Evolutionary conservation across 2,113 vertebrate species (phyloP).

Genomic region (Empidonax alnorum): DNA sequence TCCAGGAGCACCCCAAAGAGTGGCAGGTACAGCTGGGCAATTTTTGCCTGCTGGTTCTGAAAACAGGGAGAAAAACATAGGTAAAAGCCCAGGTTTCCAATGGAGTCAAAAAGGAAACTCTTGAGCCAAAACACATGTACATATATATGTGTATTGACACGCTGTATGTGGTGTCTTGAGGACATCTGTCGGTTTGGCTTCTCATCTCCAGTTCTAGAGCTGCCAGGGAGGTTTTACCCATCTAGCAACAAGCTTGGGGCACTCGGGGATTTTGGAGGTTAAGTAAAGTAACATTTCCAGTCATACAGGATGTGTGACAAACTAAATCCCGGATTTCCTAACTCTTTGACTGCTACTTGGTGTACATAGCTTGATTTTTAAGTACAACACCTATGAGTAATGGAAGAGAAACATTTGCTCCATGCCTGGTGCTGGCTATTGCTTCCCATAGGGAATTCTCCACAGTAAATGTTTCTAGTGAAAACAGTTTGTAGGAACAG

Average conservation of each 20-base stretch:
- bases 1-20: conserved; percentile 90
- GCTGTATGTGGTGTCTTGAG: background rate
- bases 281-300: background rate
- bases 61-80: background rate
- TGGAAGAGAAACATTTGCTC: background rate
- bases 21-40: conserved; percentile 91
- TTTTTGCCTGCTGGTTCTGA: conserved; percentile 94
- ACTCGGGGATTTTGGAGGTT: background rate
- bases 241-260: background rate
- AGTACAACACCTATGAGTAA: background rate
- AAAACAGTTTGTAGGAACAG: background rate
- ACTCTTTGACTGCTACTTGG: background rate
- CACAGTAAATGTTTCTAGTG: background rate
- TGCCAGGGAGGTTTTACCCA: background rate
- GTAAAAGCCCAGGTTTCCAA: background rate
- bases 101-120: background rate
- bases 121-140: accelerated
- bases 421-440: background rate
- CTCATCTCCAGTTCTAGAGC: background rate
- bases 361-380: background rate
- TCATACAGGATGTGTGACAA: background rate
- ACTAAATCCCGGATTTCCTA: background rate
- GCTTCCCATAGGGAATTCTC: background rate
- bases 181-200: background rate
- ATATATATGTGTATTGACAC: accelerated